phyloP scores from a whole-genome alignment of 2,113 vertebrate species.

The Anhinga anhinga region DNA sequence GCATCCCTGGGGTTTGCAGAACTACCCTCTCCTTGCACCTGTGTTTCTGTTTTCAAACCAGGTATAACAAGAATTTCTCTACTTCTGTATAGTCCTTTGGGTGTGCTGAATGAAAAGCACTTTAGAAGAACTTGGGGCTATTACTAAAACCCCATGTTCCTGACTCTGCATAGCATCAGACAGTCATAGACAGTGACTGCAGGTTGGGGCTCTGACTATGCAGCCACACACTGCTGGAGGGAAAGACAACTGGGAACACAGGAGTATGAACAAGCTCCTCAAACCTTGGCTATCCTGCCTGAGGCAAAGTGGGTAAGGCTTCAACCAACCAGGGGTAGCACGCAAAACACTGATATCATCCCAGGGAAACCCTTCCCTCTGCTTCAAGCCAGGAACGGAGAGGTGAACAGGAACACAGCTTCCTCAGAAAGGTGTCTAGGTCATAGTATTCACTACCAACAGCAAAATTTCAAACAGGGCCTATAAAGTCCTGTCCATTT shows the following conservation, averaged over 20 bases:
- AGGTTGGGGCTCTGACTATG: not conserved
- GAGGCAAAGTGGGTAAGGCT: not conserved
- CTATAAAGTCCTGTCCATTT: not conserved
- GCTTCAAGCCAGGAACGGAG: not conserved
- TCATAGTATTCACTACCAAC: not conserved
- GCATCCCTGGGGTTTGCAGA: not conserved
- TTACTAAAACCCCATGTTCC: rapidly evolving
- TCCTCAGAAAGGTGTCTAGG: not conserved
- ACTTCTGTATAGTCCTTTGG: not conserved
- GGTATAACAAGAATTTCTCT: not conserved
- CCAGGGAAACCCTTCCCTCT: not conserved
- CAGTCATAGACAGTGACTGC: not conserved
- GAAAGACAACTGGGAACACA: not conserved
- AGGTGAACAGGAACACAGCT: not conserved
- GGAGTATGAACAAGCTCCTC: not conserved
- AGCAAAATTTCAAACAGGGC: not conserved
- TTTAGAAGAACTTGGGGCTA: not conserved
- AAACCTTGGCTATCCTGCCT: not conserved
- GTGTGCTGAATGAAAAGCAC: not conserved
- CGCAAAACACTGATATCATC: not conserved
- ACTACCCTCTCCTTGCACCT: not conserved
- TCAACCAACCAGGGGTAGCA: not conserved
- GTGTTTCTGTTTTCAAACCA: not conserved
- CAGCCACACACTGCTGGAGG: not conserved
- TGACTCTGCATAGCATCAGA: not conserved